These are phyloP conservation scores for Ailurus styani DNA, from an alignment of 2,113 vertebrate genomes.

Conservation along the genomic window DNA sequence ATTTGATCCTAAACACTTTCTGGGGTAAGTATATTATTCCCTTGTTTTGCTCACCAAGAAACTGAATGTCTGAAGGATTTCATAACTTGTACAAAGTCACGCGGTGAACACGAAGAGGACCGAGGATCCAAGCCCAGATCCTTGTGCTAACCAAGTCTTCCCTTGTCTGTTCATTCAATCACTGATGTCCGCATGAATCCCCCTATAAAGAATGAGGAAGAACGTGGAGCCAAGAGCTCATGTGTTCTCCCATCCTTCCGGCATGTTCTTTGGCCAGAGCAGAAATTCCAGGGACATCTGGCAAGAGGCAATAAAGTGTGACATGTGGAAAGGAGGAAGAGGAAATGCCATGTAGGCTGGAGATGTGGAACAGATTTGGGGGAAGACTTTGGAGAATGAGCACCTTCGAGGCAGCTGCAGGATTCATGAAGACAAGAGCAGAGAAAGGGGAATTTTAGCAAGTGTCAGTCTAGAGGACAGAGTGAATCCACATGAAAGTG, in stretches of 20 bases:
- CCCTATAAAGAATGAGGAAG: not conserved
- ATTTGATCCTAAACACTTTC: not conserved
- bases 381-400: not conserved
- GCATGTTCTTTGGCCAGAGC: not conserved
- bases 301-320: not conserved
- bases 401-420: not conserved
- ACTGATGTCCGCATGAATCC: not conserved
- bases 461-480: not conserved
- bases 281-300: slow-evolving; percentile 51
- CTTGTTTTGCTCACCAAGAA: not conserved
- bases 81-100: not conserved
- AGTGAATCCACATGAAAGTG: not conserved
- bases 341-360: not conserved
- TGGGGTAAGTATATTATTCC: not conserved
- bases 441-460: no score
- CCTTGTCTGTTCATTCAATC: not conserved
- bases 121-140: not conserved
- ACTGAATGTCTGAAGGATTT: not conserved
- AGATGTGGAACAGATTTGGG: not conserved
- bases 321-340: not conserved
- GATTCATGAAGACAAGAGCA: not conserved
- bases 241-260: not conserved
- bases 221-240: not conserved
- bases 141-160: not conserved
- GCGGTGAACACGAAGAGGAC: not conserved